A percentile compares a stretch with the other conserved stretches of the same genome.
Evolutionary conservation across 2,888 invertebrate species (phyloP).

Genomic region (Matsumyia berberina): DNA sequence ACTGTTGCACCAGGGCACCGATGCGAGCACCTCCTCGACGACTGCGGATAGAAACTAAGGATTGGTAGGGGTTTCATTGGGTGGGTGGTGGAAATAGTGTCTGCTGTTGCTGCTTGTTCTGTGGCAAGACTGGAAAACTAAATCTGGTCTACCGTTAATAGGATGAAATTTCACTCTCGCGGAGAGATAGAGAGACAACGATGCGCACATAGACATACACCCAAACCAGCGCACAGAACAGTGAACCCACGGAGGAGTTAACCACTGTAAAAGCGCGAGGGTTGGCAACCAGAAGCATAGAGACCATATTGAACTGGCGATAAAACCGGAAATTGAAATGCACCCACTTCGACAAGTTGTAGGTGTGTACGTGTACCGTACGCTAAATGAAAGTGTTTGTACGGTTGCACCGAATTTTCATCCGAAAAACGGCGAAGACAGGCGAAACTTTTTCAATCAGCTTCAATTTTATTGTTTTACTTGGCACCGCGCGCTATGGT

Average conservation of each 20-base stretch:
- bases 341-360: conserved; percentile 51
- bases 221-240: background rate
- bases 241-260: background rate
- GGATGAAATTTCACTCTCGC: conserved; percentile 67
- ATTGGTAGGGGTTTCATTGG: background rate
- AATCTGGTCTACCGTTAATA: conserved; percentile 65
- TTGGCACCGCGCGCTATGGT: conserved; percentile 25
- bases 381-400: conserved; percentile 45
- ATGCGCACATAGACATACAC: background rate
- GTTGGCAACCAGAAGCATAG: background rate
- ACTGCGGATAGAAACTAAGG: background rate
- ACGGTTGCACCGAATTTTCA: conserved; percentile 43
- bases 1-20: conserved; percentile 66
- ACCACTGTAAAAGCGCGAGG: conserved; percentile 1
- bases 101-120: conserved; percentile 67
- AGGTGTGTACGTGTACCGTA: conserved; percentile 30
- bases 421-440: conserved; percentile 54
- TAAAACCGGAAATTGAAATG: conserved; percentile 63
- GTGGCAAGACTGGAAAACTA: conserved; percentile 58
- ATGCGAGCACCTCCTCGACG: conserved; percentile 28
- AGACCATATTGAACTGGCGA: conserved; percentile 63
- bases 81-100: conserved; percentile 27
- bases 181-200: conserved; percentile 19
- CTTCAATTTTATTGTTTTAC: conserved; percentile 64
- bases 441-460: conserved; percentile 72